Percentiles rank a stretch among this genome's conserved stretches.
phyloP scores from a whole-genome alignment of 2,888 invertebrate species.

The Peribatodes rhomboidaria region DNA sequence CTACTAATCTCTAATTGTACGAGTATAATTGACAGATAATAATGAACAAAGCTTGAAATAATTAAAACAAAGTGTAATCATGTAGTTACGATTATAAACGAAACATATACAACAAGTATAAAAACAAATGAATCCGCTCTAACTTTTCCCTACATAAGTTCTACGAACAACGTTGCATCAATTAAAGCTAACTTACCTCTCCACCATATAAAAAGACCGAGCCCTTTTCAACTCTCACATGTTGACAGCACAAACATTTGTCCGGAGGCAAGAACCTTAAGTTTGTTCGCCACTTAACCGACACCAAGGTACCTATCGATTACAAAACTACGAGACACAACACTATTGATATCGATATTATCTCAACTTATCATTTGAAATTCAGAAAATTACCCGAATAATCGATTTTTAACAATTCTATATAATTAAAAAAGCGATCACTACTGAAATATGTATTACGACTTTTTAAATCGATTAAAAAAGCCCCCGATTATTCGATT shows the following conservation, averaged over 20 bases:
- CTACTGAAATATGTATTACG: background rate
- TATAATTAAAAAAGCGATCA: background rate
- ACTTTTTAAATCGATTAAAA: slow-evolving; percentile 19
- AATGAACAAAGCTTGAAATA: too few relatives aligned
- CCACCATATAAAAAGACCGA: slow-evolving; percentile 19
- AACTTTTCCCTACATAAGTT: background rate
- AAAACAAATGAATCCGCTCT: background rate
- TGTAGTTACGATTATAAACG: too few relatives aligned
- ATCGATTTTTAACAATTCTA: background rate
- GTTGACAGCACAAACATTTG: slow-evolving; percentile 78
- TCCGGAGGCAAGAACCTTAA: slow-evolving; percentile 54
- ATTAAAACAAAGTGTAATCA: too few relatives aligned
- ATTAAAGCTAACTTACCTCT: slow-evolving; percentile 39
- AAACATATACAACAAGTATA: background rate
- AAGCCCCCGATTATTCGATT: slow-evolving; percentile 24
- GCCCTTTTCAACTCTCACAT: slow-evolving; percentile 55
- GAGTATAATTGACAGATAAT: too few relatives aligned
- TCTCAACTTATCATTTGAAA: background rate
- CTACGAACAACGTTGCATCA: slow-evolving; percentile 4
- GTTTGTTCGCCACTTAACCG: slow-evolving; percentile 59
- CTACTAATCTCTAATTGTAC: too few relatives aligned
- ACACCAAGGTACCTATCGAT: slow-evolving; percentile 47
- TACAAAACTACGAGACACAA: slow-evolving; percentile 48
- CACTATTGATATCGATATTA: slow-evolving; percentile 41
- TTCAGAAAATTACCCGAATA: too few relatives aligned